Evolutionary conservation across 1,140 invertebrate species (phyloP).

Genomic region (Nixonia krombeini): DNA sequence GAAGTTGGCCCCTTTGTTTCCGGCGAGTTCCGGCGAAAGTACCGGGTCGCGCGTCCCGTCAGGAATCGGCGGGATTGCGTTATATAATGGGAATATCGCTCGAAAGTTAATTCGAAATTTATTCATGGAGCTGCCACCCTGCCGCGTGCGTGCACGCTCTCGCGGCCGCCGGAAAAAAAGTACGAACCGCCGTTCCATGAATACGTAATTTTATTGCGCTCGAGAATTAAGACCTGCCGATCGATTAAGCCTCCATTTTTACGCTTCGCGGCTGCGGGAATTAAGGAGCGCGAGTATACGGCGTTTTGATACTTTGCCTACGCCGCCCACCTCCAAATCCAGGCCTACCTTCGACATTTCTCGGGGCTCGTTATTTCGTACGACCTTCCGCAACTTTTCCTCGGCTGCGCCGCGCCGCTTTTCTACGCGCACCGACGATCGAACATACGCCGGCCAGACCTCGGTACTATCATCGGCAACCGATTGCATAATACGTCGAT

Average conservation of each 20-base stretch:
- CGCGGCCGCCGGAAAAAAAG: slow-evolving; percentile 24
- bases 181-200: slow-evolving; percentile 49
- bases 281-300: no score
- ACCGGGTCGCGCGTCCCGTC: slow-evolving; percentile 14
- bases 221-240: slow-evolving; percentile 47
- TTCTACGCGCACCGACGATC: no score
- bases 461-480: neutral
- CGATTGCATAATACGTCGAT: slow-evolving; percentile 29
- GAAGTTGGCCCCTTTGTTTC: slow-evolving; percentile 20
- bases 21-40: slow-evolving; percentile 28
- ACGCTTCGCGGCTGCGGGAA: slow-evolving; percentile 28
- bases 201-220: slow-evolving; percentile 61
- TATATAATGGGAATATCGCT: no score
- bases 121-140: slow-evolving; percentile 56
- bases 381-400: no score
- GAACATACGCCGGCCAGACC: no score
- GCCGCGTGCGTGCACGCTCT: slow-evolving; percentile 8
- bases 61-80: slow-evolving; percentile 39
- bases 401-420: no score
- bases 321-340: no score
- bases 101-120: slow-evolving; percentile 64
- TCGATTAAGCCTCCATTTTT: slow-evolving; percentile 46
- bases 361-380: no score
- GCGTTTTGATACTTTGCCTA: no score
- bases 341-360: no score